Evolutionary conservation across 2,113 vertebrate species (phyloP), one percentile per base, ranked within the genome.

Genomic region (Edolisoma coerulescens): DNA sequence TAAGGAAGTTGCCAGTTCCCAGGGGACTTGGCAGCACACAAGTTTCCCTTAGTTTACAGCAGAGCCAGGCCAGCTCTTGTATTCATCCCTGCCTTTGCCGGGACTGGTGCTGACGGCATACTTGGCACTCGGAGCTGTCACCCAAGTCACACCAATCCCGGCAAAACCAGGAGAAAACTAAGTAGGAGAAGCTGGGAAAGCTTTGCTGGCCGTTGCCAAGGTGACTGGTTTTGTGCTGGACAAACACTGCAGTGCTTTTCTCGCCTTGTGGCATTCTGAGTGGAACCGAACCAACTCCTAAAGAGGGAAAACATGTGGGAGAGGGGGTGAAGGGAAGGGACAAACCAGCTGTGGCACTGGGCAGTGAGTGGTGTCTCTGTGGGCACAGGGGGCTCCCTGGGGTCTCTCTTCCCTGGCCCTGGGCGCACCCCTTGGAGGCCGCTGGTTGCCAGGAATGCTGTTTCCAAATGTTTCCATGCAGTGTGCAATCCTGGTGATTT

Each of bases 171-270:
- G 47, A 35, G 41, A 56, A 90, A 92, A 89, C 0, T 2, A 44
- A 81, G 83, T 47, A 20, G 93, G 42, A 92, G 57, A 69, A 65
- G 27, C 39, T 13, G 87, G 88, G 78, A 79, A 78, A 77, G 92
- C 70, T 82, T 89, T 79, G 39, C 71, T 82, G n/a, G 39, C 63
- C 0, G 95, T 97, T 97, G 84, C 94, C 92, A 28, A 13, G 97
- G 96, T 21, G 70, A 97, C 88, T 79, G 22, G 13, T 30, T 87
- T 63, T 47, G 39, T 78, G 64, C 64, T 28, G 10, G 37, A 35
- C 77, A 67, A 67, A 54, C 47, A 57, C 37, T 42, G 74, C 81
- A 47, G 84, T 3, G 8, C 37, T 92, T 69, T 93, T 83, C 45
- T 70, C 39, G 50, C 79, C 50, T 57, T 37, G 41, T 9, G 9